Conservation (phyloP, 92 coral and sea anemone genomes). For the Parazoanthus darwini region DNA sequence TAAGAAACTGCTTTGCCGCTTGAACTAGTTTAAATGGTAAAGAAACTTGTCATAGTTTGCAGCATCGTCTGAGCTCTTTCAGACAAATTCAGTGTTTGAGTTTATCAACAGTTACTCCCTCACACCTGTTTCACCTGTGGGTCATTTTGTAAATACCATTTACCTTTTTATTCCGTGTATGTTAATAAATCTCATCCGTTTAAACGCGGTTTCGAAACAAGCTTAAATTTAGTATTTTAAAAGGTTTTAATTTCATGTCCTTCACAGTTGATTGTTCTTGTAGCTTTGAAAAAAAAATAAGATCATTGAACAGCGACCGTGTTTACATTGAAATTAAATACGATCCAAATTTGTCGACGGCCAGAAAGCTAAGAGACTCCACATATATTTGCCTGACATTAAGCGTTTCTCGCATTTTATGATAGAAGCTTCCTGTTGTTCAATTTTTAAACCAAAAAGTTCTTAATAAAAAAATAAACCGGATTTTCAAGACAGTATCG, state of each 20-base stretch:
- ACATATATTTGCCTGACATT: background rate
- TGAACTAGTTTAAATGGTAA: background rate
- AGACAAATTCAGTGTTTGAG: background rate
- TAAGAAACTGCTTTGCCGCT: background rate
- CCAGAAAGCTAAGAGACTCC: background rate
- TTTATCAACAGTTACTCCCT: background rate
- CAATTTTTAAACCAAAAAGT: background rate
- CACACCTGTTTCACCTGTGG: constrained; percentile 29
- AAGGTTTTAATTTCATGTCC: background rate
- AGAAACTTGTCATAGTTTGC: background rate
- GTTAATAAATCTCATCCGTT: background rate
- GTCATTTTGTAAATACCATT: constrained; percentile 7
- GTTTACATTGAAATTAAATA: background rate
- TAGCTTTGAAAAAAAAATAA: background rate
- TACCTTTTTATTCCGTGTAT: background rate
- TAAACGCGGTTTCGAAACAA: background rate
- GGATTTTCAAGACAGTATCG: background rate
- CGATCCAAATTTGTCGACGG: background rate
- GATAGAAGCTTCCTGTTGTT: background rate
- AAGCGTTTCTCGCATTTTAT: background rate
- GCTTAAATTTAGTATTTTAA: background rate
- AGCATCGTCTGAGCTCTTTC: background rate
- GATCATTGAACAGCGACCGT: background rate
- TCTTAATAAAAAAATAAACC: no score
- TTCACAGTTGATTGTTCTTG: background rate